Evolutionary conservation across 2,797 vertebrate genomes (phyloP), one percentile per base, ranked within the genome.

Genomic region (Steatocranus sp.): DNA sequence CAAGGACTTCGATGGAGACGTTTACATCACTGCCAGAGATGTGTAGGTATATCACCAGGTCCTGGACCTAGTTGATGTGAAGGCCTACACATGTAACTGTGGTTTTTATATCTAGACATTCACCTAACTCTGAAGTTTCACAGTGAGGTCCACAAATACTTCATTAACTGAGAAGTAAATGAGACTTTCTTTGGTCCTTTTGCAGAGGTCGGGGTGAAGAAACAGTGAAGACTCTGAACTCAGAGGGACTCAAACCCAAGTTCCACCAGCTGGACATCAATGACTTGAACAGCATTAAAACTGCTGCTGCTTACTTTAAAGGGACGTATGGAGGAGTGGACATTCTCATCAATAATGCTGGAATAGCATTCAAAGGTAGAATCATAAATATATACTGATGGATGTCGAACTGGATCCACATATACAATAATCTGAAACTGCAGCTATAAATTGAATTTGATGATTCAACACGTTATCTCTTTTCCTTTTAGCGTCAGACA

Each of bases 231-330:
- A 89, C 92, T 86, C 95, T 99, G 78, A 87, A 90, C 81, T 79
- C 93, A 0, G 97, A 98, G 54, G 97, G 97, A 2, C 91, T 97
- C 8, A 94, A 3, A 12, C 66, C 95, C 0, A 84, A 90, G 10
- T 99, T 98, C 89, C 97, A 98, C 75, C 97, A 97, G 93, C 95
- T 99, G 95, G 98, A 99, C 90, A 96, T 99, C 63, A 86, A 91
- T 3, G 96, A 98, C 79, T 74, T 36, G 43, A 86, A 83, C 81
- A 99, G 98, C 91, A 96, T 99, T 88, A 88, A 54, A 36, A 9
- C 83, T 0, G 89, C 98, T 2, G 94, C 96, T 0, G 94, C 96
- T 7, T 98, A 93, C 93, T 95, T 97, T 2, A 95, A 91, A 61
- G 88, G 94, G 38, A 95, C 95, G 34, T 97, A 99, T 0, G 96